phyloP scores from a whole-genome alignment of 2,113 vertebrate genomes.

The Muntiacus reevesi region DNA sequence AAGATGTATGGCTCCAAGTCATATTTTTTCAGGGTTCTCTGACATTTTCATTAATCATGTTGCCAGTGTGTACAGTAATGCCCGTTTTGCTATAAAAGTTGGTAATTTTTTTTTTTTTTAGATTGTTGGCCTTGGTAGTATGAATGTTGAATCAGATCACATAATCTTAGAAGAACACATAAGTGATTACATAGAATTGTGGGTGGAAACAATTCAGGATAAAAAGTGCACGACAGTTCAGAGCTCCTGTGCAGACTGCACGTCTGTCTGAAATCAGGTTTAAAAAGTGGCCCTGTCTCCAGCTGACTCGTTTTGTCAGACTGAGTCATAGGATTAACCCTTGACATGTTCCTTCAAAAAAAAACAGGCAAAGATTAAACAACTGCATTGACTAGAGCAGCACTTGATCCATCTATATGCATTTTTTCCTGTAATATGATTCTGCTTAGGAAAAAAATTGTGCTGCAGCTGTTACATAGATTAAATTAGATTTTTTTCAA shows the following conservation, averaged over 20 bases:
- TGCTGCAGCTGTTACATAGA: constrained; percentile 80
- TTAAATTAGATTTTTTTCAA: constrained; percentile 64
- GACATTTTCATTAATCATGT: constrained; percentile 33
- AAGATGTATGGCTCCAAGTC: neutral
- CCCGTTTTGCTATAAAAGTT: neutral
- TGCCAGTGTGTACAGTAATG: neutral
- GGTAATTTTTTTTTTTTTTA: constrained; percentile 12
- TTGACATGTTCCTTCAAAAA: constrained; percentile 79
- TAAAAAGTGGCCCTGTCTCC: constrained; percentile 81
- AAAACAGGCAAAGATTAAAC: constrained; percentile 75
- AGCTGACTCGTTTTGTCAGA: constrained; percentile 84
- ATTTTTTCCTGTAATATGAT: constrained; percentile 79
- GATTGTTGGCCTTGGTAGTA: neutral
- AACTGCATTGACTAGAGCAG: constrained; percentile 76
- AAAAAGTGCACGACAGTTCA: constrained; percentile 78
- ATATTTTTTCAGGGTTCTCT: neutral
- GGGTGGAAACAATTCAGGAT: constrained; percentile 78
- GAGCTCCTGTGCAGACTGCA: constrained; percentile 77
- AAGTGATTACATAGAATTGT: constrained; percentile 76
- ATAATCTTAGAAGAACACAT: constrained; percentile 73
- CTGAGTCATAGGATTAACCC: constrained; percentile 85
- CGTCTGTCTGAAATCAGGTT: constrained; percentile 83
- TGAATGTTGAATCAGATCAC: constrained; percentile 63
- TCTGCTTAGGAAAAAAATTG: constrained; percentile 77
- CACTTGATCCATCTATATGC: constrained; percentile 71